Base-by-base conservation (phyloP, 1,140 invertebrate species). In the Zaprionus lachaisei region DNA sequence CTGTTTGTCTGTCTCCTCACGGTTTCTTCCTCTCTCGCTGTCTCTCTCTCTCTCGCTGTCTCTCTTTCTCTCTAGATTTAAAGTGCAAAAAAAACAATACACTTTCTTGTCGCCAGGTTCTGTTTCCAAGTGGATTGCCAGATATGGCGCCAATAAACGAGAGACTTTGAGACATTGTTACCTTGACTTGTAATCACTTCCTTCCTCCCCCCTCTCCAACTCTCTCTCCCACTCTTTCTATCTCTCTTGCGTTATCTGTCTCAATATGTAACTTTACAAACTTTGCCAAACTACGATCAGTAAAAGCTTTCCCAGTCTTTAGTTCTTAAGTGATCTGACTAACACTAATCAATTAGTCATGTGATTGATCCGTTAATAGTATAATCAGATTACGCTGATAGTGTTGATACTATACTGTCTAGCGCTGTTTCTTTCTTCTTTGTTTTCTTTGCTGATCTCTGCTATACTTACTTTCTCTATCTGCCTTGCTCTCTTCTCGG, bases 1-100 rank as follows among this genome's bases (percentile, higher is more conserved):
- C 47, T 60, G 38, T 28, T 24, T 54, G 4, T 68, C 28, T 61
- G 22, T 61, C 71, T 38, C 17, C 71, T 38, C 17, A 26, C n/a
- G 34, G 1, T 5, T n/a, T 57, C 28, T 54, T 31, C 34, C 20
- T 41, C 49, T 58, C 31, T 57, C 37, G 4, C 17, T 57, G 20
- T 51, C 5, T 12, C 26, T 64, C 20, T 55, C 31, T 22, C 14
- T 37, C 31, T 67, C 20, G 57, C 37, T 20, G 14, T 57, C 51
- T n/a, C 41, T 66, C 49, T 54, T 4, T 51, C 17, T 54, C 28
- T 15, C 28, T 37, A 11, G 20, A 49, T 49, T 22, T 22, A 3
- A 20, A 20, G 44, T 47, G 44, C 44, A 47, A 47, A 47, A 49
- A 49, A 49, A 9, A 51, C 12, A 24, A 47, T 47, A 24, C 17